Percentiles rank a stretch among this genome's conserved stretches.
These are phyloP conservation scores for Caenorhabditis angaria DNA, from an alignment of 2,888 invertebrate genomes.

Conservation along the genomic window DNA sequence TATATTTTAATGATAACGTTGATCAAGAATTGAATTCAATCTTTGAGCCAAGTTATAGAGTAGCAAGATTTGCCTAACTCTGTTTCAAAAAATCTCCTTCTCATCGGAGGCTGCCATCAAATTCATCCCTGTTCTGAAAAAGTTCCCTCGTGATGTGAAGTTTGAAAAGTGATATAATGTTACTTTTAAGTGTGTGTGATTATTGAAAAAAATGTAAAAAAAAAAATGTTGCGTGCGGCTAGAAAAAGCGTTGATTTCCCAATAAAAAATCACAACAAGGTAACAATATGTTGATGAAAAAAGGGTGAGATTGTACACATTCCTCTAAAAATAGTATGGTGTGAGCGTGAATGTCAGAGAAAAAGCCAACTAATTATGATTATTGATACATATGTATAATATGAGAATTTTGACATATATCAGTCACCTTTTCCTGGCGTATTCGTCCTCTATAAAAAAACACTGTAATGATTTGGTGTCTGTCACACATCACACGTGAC, in stretches of 20 bases:
- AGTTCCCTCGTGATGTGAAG: not conserved
- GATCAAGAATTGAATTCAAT: no score
- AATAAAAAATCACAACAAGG: not conserved
- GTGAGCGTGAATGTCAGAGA: constrained; percentile 2
- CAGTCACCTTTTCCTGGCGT: constrained; percentile 42
- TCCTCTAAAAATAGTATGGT: not conserved
- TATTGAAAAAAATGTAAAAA: not conserved
- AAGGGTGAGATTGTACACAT: not conserved
- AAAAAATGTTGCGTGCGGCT: not conserved
- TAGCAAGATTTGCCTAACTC: no score
- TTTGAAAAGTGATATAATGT: not conserved
- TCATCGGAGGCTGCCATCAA: no score
- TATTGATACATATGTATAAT: not conserved
- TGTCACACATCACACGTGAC: constrained; percentile 35
- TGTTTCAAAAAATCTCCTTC: no score
- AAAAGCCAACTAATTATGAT: constrained; percentile 1
- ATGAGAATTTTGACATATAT: not conserved
- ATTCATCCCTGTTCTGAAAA: no score
- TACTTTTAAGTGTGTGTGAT: not conserved
- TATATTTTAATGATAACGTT: no score
- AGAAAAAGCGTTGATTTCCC: not conserved
- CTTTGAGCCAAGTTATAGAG: no score
- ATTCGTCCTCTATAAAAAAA: constrained; percentile 45
- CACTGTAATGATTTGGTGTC: not conserved
- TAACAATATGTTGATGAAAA: not conserved